phyloP scores from a whole-genome alignment of 2,888 invertebrate genomes.

The Lycocerus yunnanus region DNA sequence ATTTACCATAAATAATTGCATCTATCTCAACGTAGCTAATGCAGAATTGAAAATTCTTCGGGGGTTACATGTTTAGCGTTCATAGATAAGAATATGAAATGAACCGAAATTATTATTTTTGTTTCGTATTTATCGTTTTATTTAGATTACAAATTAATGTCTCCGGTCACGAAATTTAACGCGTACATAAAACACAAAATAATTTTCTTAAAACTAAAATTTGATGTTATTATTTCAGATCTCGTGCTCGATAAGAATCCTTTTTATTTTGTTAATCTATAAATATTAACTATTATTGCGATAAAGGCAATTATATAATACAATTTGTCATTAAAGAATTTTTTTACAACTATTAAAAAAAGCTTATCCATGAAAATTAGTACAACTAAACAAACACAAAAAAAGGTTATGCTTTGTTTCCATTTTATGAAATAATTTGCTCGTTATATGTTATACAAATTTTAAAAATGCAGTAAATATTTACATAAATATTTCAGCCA shows the following conservation, averaged over 20 bases:
- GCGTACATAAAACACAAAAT: not conserved
- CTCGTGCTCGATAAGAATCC: not conserved
- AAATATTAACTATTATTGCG: not conserved
- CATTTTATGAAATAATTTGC: not conserved
- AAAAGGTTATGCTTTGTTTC: not conserved
- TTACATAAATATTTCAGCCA: not conserved
- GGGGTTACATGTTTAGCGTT: not conserved
- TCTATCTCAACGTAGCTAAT: not conserved
- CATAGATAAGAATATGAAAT: not conserved
- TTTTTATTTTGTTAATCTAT: slow-evolving; percentile 4
- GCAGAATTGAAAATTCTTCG: not conserved
- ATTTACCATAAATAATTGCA: not conserved
- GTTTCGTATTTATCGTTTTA: not conserved
- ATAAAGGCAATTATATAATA: not conserved
- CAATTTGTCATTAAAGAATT: not conserved
- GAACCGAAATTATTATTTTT: not conserved
- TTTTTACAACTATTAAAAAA: not conserved
- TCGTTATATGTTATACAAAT: not conserved
- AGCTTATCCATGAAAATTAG: not conserved
- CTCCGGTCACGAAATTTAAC: not conserved
- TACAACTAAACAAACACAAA: not conserved
- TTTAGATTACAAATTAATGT: slow-evolving; percentile 1
- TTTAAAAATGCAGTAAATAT: not conserved
- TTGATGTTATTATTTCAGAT: slow-evolving; percentile 1
- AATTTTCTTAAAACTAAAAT: slow-evolving; percentile 1